These are phyloP conservation scores for Serranus cabrilla DNA, from an alignment of 2,797 vertebrate genomes.

Conservation along the genomic window DNA sequence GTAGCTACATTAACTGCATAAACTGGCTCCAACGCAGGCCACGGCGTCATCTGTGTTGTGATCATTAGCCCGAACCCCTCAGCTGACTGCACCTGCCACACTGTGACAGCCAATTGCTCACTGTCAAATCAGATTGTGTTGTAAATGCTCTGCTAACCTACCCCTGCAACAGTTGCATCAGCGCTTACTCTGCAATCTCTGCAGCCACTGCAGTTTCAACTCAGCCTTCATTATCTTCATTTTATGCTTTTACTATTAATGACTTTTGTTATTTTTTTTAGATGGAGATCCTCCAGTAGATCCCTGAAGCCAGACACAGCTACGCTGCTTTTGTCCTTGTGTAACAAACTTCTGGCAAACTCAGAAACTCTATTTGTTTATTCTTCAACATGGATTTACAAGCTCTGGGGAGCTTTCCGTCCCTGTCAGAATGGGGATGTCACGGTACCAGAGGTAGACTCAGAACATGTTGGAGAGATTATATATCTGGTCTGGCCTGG, in stretches of 20 bases:
- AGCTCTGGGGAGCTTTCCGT: background rate
- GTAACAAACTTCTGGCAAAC: background rate
- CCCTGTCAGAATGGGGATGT: background rate
- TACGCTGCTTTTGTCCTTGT: background rate
- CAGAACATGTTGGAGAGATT: no score
- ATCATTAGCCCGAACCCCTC: conserved; percentile 13
- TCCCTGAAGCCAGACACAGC: background rate
- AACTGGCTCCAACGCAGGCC: conserved; percentile 2
- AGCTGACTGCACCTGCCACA: conserved; percentile 40
- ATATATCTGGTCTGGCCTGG: no score
- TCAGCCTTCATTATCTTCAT: conserved; percentile 14
- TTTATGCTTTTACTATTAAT: conserved; percentile 14
- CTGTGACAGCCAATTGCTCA: conserved; percentile 37
- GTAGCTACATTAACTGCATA: background rate
- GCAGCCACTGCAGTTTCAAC: conserved; percentile 26
- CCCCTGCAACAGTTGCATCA: conserved; percentile 49
- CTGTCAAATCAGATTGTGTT: conserved; percentile 49
- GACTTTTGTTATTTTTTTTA: background rate
- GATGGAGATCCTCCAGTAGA: conserved; percentile 1
- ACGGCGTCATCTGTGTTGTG: conserved; percentile 14
- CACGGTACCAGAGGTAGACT: no score
- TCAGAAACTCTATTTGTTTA: background rate
- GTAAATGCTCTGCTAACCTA: conserved; percentile 34
- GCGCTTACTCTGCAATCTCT: conserved; percentile 32
- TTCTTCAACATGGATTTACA: conserved; percentile 13